Percentiles rank a stretch among this genome's conserved stretches.
These are phyloP conservation scores for Mormyrops attenuatus DNA, from an alignment of 2,797 vertebrate species.

Conservation along the genomic window DNA sequence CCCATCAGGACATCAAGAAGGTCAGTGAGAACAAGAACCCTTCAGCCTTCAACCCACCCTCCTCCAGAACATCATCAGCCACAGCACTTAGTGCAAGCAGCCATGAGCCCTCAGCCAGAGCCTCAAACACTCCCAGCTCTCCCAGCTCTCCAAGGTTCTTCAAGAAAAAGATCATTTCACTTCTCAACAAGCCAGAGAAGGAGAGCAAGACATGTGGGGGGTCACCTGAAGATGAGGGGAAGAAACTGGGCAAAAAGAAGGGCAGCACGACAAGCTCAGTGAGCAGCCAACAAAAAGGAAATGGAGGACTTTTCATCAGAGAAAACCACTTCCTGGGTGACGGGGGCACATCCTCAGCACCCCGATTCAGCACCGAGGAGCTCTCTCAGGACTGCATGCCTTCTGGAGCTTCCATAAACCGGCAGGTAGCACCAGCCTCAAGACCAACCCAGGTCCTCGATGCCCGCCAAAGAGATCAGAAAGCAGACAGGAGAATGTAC, in stretches of 20 bases:
- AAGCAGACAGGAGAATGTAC: conserved; percentile 63
- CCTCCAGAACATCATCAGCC: conserved; percentile 69
- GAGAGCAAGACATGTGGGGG: conserved; percentile 68
- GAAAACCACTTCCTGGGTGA: conserved; percentile 51
- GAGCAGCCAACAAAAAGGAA: conserved; percentile 61
- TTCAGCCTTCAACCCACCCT: conserved; percentile 28
- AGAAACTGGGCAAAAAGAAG: conserved; percentile 47
- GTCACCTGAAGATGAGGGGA: conserved; percentile 70
- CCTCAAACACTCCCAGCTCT: conserved; percentile 36
- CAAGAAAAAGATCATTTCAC: conserved; percentile 67
- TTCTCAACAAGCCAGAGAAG: conserved; percentile 78
- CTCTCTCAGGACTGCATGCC: conserved; percentile 49
- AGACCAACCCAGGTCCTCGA: conserved; percentile 36
- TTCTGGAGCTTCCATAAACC: conserved; percentile 25
- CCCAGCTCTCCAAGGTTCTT: conserved; percentile 67
- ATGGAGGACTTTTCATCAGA: conserved; percentile 48
- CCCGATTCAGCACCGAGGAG: conserved; percentile 77
- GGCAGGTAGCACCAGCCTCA: conserved; percentile 30
- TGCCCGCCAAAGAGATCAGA: conserved; percentile 49
- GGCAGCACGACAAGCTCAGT: conserved; percentile 54
- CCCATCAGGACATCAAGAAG: conserved; percentile 61
- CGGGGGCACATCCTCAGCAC: conserved; percentile 65
- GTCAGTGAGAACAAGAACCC: conserved; percentile 38
- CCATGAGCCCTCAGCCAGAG: conserved; percentile 51
- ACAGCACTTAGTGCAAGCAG: conserved; percentile 57